Conservation (phyloP, 2,797 vertebrate species). For the Toxotes lorentzi region DNA sequence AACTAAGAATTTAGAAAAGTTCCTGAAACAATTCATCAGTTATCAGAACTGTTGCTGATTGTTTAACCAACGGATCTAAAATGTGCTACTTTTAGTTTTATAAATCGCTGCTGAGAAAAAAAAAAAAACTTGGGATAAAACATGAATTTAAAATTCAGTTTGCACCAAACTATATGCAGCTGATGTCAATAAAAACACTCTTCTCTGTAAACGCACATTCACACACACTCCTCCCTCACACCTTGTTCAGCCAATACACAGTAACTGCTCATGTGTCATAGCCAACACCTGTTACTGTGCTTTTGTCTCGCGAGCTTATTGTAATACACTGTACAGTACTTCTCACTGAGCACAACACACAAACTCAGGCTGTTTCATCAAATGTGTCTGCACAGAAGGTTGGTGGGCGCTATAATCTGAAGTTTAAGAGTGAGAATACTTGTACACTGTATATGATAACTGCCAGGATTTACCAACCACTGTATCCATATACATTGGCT, state of each 20-base stretch:
- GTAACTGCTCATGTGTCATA: conserved; percentile 67
- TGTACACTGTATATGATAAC: conserved; percentile 44
- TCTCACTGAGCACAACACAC: conserved; percentile 64
- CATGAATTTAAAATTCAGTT: conserved; percentile 48
- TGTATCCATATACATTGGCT: conserved; percentile 46
- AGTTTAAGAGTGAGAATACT: conserved; percentile 77
- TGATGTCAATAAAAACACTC: conserved; percentile 39
- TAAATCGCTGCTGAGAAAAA: conserved; percentile 21
- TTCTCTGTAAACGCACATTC: conserved; percentile 25
- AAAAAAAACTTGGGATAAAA: not conserved
- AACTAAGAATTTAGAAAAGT: not conserved
- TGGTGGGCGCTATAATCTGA: conserved; percentile 79
- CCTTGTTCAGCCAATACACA: conserved; percentile 68
- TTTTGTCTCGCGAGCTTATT: conserved; percentile 75
- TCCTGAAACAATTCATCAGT: not conserved
- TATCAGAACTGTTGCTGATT: not conserved
- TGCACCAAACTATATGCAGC: conserved; percentile 37
- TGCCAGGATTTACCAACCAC: conserved; percentile 48
- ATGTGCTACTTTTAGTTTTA: conserved; percentile 21
- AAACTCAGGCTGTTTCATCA: conserved; percentile 68
- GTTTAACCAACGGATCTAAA: not conserved
- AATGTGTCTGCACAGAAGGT: conserved; percentile 81
- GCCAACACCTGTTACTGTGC: conserved; percentile 74
- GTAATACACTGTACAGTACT: conserved; percentile 50
- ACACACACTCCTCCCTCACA: conserved; percentile 58